phyloP scores from a whole-genome alignment of 2,113 vertebrate genomes.

The Aspiorhynchus laticeps region DNA sequence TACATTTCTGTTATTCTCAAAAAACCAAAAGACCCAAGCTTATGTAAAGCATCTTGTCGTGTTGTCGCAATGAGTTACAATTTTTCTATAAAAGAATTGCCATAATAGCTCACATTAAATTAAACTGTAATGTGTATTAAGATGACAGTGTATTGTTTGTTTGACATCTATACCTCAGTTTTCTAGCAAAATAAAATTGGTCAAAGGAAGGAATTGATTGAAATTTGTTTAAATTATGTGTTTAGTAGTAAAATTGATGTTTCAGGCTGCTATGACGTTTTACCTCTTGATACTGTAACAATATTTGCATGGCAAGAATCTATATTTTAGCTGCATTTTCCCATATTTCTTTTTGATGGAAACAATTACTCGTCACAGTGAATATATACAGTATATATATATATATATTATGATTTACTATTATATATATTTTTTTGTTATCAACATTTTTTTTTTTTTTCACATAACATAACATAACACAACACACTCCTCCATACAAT shows the following conservation, averaged over 20 bases:
- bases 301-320: background rate
- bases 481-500: too few species aligned
- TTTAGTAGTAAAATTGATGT: background rate
- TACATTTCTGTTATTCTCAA: conserved; percentile 58
- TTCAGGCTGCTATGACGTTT: background rate
- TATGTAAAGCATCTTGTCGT: conserved; percentile 61
- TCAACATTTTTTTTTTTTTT: too few species aligned
- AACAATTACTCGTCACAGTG: background rate
- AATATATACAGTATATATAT: too few species aligned
- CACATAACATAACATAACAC: too few species aligned
- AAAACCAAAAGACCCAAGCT: conserved; percentile 51
- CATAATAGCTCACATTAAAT: conserved; percentile 55
- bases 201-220: background rate
- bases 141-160: background rate
- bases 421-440: too few species aligned
- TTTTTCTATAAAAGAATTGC: conserved; percentile 53
- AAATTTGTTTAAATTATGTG: background rate
- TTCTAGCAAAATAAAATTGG: background rate
- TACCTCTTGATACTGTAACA: background rate
- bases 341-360: background rate
- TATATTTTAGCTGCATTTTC: too few species aligned
- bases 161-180: background rate
- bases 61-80: conserved; percentile 67
- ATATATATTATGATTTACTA: too few species aligned
- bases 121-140: conserved; percentile 24